A percentile compares a stretch with the other conserved stretches of the same genome.
phyloP scores from a whole-genome alignment of 2,113 vertebrate species.

The Corapipo altera region DNA sequence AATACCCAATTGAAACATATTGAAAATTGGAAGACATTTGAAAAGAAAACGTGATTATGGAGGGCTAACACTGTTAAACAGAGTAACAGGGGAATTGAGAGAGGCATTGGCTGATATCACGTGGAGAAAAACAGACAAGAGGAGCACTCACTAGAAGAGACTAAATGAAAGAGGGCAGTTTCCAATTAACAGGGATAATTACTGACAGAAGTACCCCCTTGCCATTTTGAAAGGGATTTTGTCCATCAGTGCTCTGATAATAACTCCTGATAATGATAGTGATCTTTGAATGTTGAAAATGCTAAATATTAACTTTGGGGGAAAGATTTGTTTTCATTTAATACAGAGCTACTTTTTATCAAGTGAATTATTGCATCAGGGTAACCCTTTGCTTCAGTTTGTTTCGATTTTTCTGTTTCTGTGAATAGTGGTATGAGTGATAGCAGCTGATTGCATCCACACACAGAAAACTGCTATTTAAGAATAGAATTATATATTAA shows the following conservation, averaged over 20 bases:
- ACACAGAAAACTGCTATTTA: neutral
- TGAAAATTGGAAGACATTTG: neutral
- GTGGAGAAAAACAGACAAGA: neutral
- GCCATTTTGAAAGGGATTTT: slow-evolving; percentile 17
- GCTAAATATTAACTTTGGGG: neutral
- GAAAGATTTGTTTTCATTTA: neutral
- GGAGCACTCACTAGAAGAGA: neutral
- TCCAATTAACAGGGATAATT: slow-evolving; percentile 2
- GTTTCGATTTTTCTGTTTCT: neutral
- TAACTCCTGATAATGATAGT: neutral
- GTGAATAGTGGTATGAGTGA: neutral
- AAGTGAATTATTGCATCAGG: neutral
- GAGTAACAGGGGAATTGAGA: neutral
- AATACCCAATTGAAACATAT: neutral
- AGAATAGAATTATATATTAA: neutral
- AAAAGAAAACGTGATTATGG: neutral
- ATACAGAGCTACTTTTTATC: neutral
- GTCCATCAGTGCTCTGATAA: slow-evolving; percentile 39
- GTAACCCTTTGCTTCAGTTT: neutral
- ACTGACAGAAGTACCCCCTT: neutral
- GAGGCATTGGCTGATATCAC: neutral
- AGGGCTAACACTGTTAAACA: neutral
- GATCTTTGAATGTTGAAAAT: neutral
- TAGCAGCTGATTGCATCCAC: neutral
- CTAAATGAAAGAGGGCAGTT: slow-evolving; percentile 1